phyloP scores from a whole-genome alignment of 2,797 vertebrate genomes.

The Hydrocynus forskahlii region DNA sequence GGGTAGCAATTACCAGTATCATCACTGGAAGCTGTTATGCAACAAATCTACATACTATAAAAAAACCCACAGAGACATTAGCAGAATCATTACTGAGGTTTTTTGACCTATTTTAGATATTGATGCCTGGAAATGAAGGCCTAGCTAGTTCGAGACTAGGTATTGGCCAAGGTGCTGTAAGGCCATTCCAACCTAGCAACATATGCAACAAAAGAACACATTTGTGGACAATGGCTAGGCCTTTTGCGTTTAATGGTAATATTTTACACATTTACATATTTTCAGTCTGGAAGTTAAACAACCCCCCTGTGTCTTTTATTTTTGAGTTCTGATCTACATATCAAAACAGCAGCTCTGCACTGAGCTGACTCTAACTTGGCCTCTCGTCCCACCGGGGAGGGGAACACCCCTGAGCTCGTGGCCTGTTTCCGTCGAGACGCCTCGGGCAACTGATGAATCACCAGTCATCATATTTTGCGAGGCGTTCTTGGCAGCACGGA shows the following conservation, averaged over 20 bases:
- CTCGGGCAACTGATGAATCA: constrained; percentile 61
- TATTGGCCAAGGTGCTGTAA: too few relatives aligned
- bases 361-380: neutral
- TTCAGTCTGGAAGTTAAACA: neutral
- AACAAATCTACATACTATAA: too few relatives aligned
- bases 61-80: too few relatives aligned
- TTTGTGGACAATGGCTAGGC: neutral
- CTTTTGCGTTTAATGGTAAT: neutral
- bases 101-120: too few relatives aligned
- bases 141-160: too few relatives aligned
- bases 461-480: constrained; percentile 49
- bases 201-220: neutral
- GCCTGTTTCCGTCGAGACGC: constrained; percentile 37
- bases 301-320: neutral
- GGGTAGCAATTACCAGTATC: too few relatives aligned
- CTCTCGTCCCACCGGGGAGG: neutral
- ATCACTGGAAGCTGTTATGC: too few relatives aligned
- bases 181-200: neutral
- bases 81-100: too few relatives aligned
- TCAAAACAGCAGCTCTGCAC: neutral
- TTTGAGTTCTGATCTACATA: neutral
- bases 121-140: too few relatives aligned
- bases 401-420: neutral
- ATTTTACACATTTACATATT: neutral
- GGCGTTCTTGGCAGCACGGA: constrained; percentile 54